Conservation (phyloP, 2,888 invertebrate genomes). For the Alviniconcha strummeri region DNA sequence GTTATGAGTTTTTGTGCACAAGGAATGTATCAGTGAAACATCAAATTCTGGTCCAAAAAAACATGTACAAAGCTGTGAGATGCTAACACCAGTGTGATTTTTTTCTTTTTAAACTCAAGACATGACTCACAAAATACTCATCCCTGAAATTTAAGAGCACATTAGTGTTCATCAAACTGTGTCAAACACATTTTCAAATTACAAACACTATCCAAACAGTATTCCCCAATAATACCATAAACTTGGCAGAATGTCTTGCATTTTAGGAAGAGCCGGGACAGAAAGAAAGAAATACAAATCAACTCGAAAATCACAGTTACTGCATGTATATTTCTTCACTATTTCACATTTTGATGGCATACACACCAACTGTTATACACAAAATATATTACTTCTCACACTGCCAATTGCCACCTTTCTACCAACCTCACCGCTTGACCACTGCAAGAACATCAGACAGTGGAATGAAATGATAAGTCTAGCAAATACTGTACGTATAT, state of each 20-base stretch:
- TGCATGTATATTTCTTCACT: neutral
- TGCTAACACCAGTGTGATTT: neutral
- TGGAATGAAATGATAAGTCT: neutral
- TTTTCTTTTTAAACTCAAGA: neutral
- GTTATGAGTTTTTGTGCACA: neutral
- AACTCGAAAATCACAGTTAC: constrained; percentile 14
- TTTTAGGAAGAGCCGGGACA: too few relatives aligned
- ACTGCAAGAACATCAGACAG: neutral
- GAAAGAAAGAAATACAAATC: neutral
- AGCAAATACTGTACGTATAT: neutral
- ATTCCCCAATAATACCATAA: neutral
- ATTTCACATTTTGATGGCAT: neutral
- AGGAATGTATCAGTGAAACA: too few relatives aligned
- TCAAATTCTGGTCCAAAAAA: too few relatives aligned
- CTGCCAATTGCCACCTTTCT: neutral
- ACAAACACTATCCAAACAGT: neutral
- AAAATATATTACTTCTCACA: neutral
- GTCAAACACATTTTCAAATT: neutral
- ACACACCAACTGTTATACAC: neutral
- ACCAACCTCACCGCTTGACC: neutral
- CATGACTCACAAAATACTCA: neutral
- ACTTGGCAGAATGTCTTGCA: neutral
- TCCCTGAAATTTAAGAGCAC: constrained; percentile 1
- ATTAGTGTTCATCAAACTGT: neutral
- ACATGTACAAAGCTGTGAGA: too few relatives aligned